A percentile compares a stretch with the other conserved stretches of the same genome.
Evolutionary conservation across 2,888 invertebrate species (phyloP).

Genomic region (Andrena hattorfiana): DNA sequence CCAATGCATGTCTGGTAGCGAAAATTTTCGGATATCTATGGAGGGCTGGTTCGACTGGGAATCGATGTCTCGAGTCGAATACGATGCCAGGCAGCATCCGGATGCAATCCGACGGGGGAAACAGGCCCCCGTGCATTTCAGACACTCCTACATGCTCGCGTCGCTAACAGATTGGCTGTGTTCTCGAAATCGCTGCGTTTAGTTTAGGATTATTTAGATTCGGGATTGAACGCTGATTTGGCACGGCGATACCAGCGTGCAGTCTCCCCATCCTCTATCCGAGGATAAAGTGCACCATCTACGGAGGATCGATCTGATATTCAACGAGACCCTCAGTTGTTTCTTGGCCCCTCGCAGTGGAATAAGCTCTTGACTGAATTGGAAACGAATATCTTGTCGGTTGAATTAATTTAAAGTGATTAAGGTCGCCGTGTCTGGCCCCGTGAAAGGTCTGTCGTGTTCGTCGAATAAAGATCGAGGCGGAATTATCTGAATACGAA

Average conservation of each 20-base stretch:
- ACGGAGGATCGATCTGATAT: background rate
- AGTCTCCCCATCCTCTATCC: background rate
- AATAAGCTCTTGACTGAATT: constrained; percentile 4
- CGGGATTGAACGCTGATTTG: constrained; percentile 34
- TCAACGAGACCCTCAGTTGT: constrained; percentile 1
- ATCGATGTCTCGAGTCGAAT: constrained; percentile 57
- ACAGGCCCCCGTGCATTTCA: constrained; percentile 39
- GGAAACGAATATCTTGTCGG: background rate
- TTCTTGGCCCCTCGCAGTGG: background rate
- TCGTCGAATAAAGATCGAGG: background rate
- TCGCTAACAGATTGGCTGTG: constrained; percentile 50
- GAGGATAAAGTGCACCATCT: background rate
- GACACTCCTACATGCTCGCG: constrained; percentile 44
- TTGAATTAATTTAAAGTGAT: background rate
- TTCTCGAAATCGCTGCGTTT: constrained; percentile 39
- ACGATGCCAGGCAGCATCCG: constrained; percentile 43
- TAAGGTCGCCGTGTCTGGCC: background rate
- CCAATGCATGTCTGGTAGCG: constrained; percentile 50
- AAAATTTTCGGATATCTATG: constrained; percentile 46
- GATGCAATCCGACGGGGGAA: constrained; percentile 29
- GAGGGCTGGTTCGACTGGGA: constrained; percentile 46
- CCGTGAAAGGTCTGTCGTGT: background rate
- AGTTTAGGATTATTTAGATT: constrained; percentile 48
- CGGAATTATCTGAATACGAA: background rate
- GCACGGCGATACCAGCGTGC: background rate